Evolutionary conservation across 2,113 vertebrate genomes (phyloP).

Genomic region (Podilymbus podiceps): DNA sequence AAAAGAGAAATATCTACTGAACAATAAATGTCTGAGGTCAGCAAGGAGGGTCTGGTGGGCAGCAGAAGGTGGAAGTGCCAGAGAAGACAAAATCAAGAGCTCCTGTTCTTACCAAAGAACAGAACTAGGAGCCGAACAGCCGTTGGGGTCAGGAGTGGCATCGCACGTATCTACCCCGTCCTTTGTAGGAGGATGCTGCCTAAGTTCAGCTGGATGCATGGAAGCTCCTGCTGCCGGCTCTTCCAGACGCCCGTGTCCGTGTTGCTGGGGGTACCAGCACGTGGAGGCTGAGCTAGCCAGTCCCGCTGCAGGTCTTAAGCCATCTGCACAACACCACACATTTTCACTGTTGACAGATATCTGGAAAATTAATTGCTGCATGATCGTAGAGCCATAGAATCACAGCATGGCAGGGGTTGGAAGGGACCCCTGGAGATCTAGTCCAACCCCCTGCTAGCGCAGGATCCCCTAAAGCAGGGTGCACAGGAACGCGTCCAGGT

Average conservation of each 20-base stretch:
- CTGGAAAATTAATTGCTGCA: background rate
- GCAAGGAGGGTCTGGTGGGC: background rate
- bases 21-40: background rate
- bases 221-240: background rate
- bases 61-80: background rate
- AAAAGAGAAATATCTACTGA: background rate
- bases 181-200: background rate
- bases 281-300: background rate
- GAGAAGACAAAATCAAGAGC: background rate
- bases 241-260: background rate
- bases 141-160: background rate
- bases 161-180: rapidly evolving
- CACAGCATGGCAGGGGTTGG: too few species aligned
- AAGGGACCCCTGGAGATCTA: too few species aligned
- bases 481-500: too few species aligned
- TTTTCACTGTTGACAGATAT: background rate
- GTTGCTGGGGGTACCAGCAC: rapidly evolving
- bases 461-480: too few species aligned
- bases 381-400: too few species aligned
- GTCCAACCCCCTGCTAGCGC: too few species aligned
- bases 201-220: background rate
- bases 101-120: background rate
- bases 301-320: background rate
- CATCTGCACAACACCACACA: background rate
- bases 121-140: background rate